Base-by-base conservation (phyloP, 2,113 vertebrate genomes). In the Variabilichromis moorii region DNA sequence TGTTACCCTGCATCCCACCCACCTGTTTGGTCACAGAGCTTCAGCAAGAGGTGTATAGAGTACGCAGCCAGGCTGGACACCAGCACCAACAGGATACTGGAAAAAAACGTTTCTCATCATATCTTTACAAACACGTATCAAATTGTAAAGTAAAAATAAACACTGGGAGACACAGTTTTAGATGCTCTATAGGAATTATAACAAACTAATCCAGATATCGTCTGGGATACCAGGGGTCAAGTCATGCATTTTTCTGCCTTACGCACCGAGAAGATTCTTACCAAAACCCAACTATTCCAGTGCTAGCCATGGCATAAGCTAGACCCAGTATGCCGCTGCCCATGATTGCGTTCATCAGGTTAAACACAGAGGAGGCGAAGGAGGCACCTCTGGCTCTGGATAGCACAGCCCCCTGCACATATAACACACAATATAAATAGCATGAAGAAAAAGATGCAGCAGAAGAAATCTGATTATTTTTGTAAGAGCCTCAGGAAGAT, bases 291-390 rank as follows among this genome's bases (percentile, higher is more conserved):
- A 98, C n/a, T 63, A 99, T 96, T 55, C 99, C 98, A 1, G 98
- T 99, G 91, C 91, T 96, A 33, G 98, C 97, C 98, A 99, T 99
- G 33, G 97, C 97, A 83, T 97, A 99, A 40, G 99, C 96, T 40
- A 99, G 96, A 12, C 98, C 98, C 71, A 99, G 97, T 80, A 98
- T 98, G 6, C 98, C 98, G 61, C 98, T 99, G 83, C 98, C 98
- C 98, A 98, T 98, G 92, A 99, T 98, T 1, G 98, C 98, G 26
- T 99, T 98, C 97, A 98, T 98, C 93, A 99, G 90, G 94, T 99
- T 99, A 89, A 99, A 98, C 9, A 99, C 98, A 3, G 97, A 98
- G 76, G 97, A 97, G 35, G 93, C 91, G 81, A 98, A 98, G 7
- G 99, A 99, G 59, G 97, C 95, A 73, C 97, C 97, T 28, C 86